phyloP scores from a whole-genome alignment of 2,113 vertebrate species.

The Cercocebus atys region DNA sequence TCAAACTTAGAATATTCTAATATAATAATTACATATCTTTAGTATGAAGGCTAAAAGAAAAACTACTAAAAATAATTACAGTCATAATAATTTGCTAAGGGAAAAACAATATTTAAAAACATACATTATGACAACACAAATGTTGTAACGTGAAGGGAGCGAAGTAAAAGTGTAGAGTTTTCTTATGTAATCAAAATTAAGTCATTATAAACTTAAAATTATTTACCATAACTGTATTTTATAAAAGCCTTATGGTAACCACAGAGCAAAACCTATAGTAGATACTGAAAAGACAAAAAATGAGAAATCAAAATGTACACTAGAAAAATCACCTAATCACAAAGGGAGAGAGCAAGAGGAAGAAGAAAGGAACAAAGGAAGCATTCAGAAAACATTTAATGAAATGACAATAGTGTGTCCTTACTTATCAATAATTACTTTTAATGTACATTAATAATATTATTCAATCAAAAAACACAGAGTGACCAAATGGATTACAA shows the following conservation, averaged over 20 bases:
- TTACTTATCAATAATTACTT: background rate
- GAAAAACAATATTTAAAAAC: background rate
- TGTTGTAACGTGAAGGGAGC: background rate
- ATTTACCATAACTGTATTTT: background rate
- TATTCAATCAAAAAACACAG: background rate
- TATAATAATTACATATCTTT: background rate
- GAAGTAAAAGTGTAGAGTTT: background rate
- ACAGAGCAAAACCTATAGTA: background rate
- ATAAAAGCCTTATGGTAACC: background rate
- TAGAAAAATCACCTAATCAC: background rate
- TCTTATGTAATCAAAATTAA: background rate
- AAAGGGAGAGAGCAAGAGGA: background rate
- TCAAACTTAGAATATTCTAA: background rate
- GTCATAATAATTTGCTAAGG: background rate
- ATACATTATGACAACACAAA: background rate
- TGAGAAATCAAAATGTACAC: background rate
- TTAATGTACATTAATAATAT: background rate
- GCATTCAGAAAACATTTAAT: background rate
- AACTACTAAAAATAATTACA: background rate
- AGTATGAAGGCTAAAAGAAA: background rate
- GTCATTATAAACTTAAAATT: background rate
- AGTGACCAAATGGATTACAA: background rate
- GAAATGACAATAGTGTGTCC: background rate
- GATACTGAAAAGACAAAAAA: too few relatives aligned
- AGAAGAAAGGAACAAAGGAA: background rate